These are phyloP conservation scores for Datnioides undecimradiatus DNA, from an alignment of 2,113 vertebrate species.

Conservation along the genomic window DNA sequence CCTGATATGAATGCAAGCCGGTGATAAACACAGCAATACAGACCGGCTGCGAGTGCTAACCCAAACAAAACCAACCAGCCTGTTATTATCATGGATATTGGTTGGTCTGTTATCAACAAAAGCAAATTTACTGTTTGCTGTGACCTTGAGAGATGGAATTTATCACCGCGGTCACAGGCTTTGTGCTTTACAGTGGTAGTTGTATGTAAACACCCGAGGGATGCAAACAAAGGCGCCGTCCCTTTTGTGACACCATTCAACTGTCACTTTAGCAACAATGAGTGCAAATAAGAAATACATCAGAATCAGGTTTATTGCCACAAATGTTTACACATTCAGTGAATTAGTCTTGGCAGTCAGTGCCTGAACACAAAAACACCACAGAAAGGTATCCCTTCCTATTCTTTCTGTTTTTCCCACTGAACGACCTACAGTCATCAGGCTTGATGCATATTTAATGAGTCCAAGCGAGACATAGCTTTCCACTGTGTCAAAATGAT, in stretches of 20 bases:
- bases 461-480: neutral
- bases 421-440: too few relatives aligned
- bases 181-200: neutral
- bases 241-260: neutral
- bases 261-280: too few relatives aligned
- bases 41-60: neutral
- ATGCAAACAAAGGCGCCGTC: too few relatives aligned
- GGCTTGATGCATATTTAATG: too few relatives aligned
- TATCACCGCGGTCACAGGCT: conserved; percentile 12
- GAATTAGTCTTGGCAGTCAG: too few relatives aligned
- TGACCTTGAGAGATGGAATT: conserved; percentile 36
- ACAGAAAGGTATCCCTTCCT: too few relatives aligned
- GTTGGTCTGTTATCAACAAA: conserved; percentile 23
- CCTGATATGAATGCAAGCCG: conserved; percentile 17
- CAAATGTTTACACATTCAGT: too few relatives aligned
- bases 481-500: neutral
- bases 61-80: neutral
- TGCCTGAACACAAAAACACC: too few relatives aligned
- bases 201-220: neutral
- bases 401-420: too few relatives aligned
- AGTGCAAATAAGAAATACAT: too few relatives aligned
- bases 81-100: conserved; percentile 11
- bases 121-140: conserved; percentile 14
- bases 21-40: neutral
- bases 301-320: too few relatives aligned